Conservation (phyloP, 1,140 invertebrate species). For the Drosophila novamexicana region DNA sequence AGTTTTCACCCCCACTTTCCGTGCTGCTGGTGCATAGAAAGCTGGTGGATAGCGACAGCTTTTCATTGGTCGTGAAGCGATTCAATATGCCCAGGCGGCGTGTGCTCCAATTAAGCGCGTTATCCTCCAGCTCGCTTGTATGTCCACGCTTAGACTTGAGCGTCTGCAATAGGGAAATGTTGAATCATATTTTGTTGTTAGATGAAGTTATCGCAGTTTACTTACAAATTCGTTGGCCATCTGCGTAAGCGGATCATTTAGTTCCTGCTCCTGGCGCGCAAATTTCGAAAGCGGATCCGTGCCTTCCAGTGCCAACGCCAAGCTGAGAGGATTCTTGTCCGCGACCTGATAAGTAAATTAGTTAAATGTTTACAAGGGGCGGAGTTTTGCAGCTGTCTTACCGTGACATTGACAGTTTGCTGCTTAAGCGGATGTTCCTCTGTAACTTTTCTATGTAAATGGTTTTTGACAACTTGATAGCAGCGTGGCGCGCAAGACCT, state of each 20-base stretch:
- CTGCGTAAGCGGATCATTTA: slow-evolving; percentile 87
- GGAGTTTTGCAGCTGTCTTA: slow-evolving; percentile 10
- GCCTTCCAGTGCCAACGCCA: slow-evolving; percentile 87
- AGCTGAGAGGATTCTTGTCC: slow-evolving; percentile 86
- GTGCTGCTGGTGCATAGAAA: slow-evolving; percentile 86
- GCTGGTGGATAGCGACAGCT: slow-evolving; percentile 94
- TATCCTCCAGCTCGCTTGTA: slow-evolving; percentile 83
- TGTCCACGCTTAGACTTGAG: slow-evolving; percentile 76
- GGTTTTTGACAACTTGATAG: slow-evolving; percentile 63
- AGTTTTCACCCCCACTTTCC: slow-evolving; percentile 64
- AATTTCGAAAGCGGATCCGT: slow-evolving; percentile 91
- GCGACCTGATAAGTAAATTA: slow-evolving; percentile 34
- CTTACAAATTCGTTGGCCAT: slow-evolving; percentile 87
- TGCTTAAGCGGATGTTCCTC: slow-evolving; percentile 72
- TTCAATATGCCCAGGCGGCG: slow-evolving; percentile 91
- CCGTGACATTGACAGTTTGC: slow-evolving; percentile 31
- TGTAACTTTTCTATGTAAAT: slow-evolving; percentile 39
- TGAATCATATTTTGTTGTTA: not conserved
- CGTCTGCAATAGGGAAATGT: slow-evolving; percentile 20
- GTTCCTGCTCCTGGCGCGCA: slow-evolving; percentile 86
- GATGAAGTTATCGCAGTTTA: not conserved
- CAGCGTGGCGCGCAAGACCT: slow-evolving; percentile 68
- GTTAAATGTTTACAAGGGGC: slow-evolving; percentile 14
- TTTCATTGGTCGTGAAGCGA: slow-evolving; percentile 96
- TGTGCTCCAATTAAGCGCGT: slow-evolving; percentile 90